These are phyloP conservation scores for Sacculina carcini DNA, from an alignment of 2,888 invertebrate species.

Conservation along the genomic window DNA sequence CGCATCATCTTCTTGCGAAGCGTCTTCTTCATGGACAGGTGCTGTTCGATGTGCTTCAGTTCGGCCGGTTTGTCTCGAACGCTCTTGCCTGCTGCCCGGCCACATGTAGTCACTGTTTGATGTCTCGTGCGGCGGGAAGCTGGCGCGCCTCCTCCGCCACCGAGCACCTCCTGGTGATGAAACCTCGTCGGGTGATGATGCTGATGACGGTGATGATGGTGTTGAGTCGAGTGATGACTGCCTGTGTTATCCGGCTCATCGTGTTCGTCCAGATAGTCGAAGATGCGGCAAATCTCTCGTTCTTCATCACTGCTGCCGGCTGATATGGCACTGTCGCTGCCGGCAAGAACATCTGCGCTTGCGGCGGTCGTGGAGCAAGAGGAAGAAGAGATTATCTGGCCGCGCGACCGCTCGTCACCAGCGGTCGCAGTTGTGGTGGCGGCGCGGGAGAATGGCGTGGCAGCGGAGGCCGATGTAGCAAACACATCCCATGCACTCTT, in stretches of 20 bases:
- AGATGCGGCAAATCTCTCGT: constrained; percentile 11
- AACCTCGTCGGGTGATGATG: neutral
- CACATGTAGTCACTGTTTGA: no score
- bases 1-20: constrained; percentile 62
- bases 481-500: neutral
- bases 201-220: constrained; percentile 9
- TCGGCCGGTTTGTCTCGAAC: constrained; percentile 11
- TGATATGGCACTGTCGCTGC: constrained; percentile 12
- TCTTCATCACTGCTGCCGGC: constrained; percentile 12
- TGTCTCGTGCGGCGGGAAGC: constrained; percentile 2
- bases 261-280: constrained; percentile 13
- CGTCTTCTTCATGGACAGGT: constrained; percentile 63
- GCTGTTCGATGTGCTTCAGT: constrained; percentile 46
- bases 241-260: constrained; percentile 7
- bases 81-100: neutral
- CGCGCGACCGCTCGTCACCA: neutral
- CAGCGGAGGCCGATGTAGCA: no score
- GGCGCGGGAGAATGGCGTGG: no score
- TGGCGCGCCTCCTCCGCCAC: constrained; percentile 1
- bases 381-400: neutral
- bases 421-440: neutral
- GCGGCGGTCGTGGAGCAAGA: constrained; percentile 7
- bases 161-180: constrained; percentile 1
- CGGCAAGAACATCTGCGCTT: constrained; percentile 10
- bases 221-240: constrained; percentile 7